Evolutionary conservation across 2,888 invertebrate species (phyloP), one percentile per base, ranked within the genome.

Genomic region (Odontothrips loti): DNA sequence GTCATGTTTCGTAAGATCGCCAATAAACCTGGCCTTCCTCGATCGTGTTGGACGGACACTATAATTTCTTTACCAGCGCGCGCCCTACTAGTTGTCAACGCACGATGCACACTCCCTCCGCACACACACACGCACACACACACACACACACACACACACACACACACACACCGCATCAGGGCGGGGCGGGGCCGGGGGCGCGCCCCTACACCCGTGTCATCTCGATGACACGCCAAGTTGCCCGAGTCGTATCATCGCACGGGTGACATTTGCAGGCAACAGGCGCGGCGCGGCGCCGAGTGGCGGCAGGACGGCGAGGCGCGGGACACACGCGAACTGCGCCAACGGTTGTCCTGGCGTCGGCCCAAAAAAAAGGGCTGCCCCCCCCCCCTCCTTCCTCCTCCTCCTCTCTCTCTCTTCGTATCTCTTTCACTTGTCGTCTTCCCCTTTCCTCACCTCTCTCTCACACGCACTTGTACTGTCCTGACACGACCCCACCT

Each of bases 111-210:
- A 68, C 68, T n/a, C n/a, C n/a, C n/a, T n/a, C n/a, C n/a, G 9
- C 63, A 63, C 63, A 63, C 63, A 63, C 63, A 63, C 63, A 63
- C 63, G n/a, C 63, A 63, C 63, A 63, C 68, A 68, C 68, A 23
- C 68, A 68, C 27, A 23, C n/a, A 23, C 27, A 23, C 68, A 3
- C 68, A 11, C 68, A 23, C 68, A 23, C 68, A 63, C 68, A 68
- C 68, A 23, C 68, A 68, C 27, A 23, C n/a, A 23, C 27, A 23
- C 68, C 68, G 6, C 68, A 23, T 23, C 9, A 2, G 34, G 34
- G 34, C 34, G 34, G 34, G 2, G 34, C 6, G 34, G 6, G 34
- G 34, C 1, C 20, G 51, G 20, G 34, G 34, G 34, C 68, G 68
- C 68, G 10, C 58, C n/a, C 11, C 68, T 4, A 68, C 51, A 68